Evolutionary conservation across 1,140 invertebrate genomes (phyloP).

Genomic region (Nautilus pompilius): DNA sequence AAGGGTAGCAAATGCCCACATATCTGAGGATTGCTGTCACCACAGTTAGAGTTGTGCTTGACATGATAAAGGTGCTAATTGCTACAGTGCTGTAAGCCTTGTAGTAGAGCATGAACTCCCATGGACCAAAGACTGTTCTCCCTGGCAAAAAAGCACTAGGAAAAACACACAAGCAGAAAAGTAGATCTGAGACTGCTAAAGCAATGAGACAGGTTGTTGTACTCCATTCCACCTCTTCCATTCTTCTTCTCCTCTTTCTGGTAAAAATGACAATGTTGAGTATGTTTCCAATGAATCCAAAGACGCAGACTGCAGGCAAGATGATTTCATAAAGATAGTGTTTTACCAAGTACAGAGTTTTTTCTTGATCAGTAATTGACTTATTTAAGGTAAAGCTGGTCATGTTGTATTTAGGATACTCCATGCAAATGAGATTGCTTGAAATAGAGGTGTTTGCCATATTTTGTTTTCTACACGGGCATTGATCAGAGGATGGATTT

Average conservation of each 20-base stretch:
- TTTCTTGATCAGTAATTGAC: too few species aligned
- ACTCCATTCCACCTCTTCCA: constrained; percentile 34
- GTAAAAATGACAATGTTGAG: constrained; percentile 36
- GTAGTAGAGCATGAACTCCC: constrained; percentile 35
- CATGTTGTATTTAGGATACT: too few species aligned
- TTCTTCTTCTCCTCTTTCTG: constrained; percentile 28
- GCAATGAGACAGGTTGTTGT: constrained; percentile 38
- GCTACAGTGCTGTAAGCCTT: constrained; percentile 30
- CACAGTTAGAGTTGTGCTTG: constrained; percentile 38
- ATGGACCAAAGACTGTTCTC: constrained; percentile 9
- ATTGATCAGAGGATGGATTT: too few species aligned
- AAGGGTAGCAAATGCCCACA: constrained; percentile 41
- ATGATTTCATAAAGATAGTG: constrained; percentile 24
- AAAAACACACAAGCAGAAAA: constrained; percentile 37
- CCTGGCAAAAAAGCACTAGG: constrained; percentile 28
- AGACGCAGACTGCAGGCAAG: constrained; percentile 34
- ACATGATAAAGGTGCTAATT: constrained; percentile 43
- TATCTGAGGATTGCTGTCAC: constrained; percentile 40
- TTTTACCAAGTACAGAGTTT: constrained; percentile 16
- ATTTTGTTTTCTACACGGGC: too few species aligned
- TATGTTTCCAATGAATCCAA: constrained; percentile 43
- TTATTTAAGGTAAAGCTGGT: too few species aligned
- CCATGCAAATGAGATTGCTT: too few species aligned
- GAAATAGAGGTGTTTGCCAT: too few species aligned
- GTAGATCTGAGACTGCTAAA: constrained; percentile 35